Base-by-base conservation (phyloP, 2,888 invertebrate genomes). In the Mythimna ferrago region DNA sequence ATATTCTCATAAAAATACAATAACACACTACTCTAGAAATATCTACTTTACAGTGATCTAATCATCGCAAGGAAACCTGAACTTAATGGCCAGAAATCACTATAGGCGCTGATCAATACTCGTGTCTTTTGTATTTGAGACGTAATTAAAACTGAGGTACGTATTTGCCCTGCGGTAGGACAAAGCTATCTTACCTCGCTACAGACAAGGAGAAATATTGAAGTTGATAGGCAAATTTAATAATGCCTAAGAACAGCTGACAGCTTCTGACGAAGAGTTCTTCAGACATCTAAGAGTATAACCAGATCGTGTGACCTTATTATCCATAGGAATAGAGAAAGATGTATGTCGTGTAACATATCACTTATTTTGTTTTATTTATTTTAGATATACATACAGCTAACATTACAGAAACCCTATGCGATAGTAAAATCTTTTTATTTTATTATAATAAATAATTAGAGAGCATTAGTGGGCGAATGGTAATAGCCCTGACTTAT, bases 71-170 rank as follows among this genome's bases (percentile, higher is more conserved):
- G 10, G 9, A 58, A 58, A 58, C 19, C 58, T 60, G n/a, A 61
- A 41, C 38, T 19, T 14, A 53, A 26, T 26, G 54, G 26, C 35
- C 26, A 35, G 21, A 48, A 71, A 48, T 56, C 26, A 14, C 32
- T 16, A 21, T 53, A 51, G 19, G 38, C 16, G 41, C 32, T 56
- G 26, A 51, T 71, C 71, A 41, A 71, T 58, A 51, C 19, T 58
- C 48, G 2, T 68, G 21, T 21, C 11, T 48, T 21, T 51, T 38
- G 35, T 51, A 51, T 51, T 56, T 32, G 38, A 38, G 38, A 16
- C 1, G 10, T 2, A 38, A 57, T n/a, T 14, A 38, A 7, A 16
- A 14, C 48, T n/a, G 38, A 51, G 5, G 3, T 54, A 14, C 6
- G 16, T 48, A 48, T 48, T 57, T 44, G 10, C 16, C 6, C 44